Evolutionary conservation across 2,113 vertebrate genomes (phyloP).

Genomic region (Gymnocephalus cernua): DNA sequence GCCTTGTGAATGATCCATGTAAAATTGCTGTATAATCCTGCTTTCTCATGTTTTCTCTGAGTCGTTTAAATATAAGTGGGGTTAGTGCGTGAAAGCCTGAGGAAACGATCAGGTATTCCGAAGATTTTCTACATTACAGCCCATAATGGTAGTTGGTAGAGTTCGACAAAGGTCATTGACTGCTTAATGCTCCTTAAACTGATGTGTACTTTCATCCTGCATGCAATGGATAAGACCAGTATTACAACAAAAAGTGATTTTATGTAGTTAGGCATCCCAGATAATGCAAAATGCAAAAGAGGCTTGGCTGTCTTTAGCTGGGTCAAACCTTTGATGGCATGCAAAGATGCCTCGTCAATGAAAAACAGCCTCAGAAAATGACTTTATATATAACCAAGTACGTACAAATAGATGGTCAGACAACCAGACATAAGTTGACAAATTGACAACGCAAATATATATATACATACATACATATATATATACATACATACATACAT

Average conservation of each 20-base stretch:
- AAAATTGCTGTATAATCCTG: conserved; percentile 7
- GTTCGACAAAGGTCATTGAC: conserved; percentile 26
- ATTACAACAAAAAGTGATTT: conserved; percentile 15
- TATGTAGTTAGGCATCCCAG: neutral
- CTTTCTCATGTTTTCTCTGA: neutral
- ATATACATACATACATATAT: no score
- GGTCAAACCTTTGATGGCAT: neutral
- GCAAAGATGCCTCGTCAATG: neutral
- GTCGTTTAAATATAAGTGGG: neutral
- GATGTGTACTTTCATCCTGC: neutral
- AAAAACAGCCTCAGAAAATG: neutral
- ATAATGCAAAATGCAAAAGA: neutral
- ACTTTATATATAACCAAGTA: conserved; percentile 9
- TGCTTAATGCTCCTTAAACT: conserved; percentile 13
- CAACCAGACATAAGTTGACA: conserved; percentile 8
- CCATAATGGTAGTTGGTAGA: neutral
- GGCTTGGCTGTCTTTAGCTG: neutral
- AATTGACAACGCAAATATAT: conserved; percentile 18
- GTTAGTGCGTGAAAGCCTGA: neutral
- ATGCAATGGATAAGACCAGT: neutral
- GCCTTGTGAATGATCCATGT: neutral
- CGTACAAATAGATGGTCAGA: neutral
- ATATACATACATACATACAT: no score
- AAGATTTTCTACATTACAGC: neutral
- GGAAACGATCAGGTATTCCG: neutral